Evolutionary conservation across 1,140 invertebrate species (phyloP), one percentile per base, ranked within the genome.

Genomic region (Pemphigus obesinymphae): DNA sequence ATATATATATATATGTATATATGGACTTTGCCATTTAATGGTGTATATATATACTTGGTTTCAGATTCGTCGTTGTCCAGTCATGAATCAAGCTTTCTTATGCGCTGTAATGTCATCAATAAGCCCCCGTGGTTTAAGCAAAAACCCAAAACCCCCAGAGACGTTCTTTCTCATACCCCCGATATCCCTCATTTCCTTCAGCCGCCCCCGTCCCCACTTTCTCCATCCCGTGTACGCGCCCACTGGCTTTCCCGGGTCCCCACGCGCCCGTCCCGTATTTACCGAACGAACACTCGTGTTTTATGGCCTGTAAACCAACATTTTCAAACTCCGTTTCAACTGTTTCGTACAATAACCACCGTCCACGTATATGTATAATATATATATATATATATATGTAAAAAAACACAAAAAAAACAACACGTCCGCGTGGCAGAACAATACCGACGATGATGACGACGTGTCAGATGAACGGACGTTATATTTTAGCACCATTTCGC

Each of bases 41-140:
- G 23, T 45, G 40, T 66, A 66, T n/a, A n/a, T n/a, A 66, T 29
- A 40, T 26, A 26, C 6, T 17, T 6, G 13, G 23, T 45, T 70
- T 70, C 23, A 26, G 13, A 45, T 37, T 26, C 40, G 48, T 15
- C 6, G 20, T 61, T 40, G 75, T 78, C 50, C 31, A 40, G 75
- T 43, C 50, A 78, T 78, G 75, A 78, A 78, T 78, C 75, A 78
- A 78, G 75, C n/a, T 55, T 78, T 78, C 75, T 37, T 78, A 23
- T 55, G 26, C 75, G 3, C 17, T 17, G 34, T 13, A 55, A 78
- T 10, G 50, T 78, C 53, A 58, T 78, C 75, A 58, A 78, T 78
- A 58, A 78, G 31, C 75, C 29, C 17, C 29, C 17, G 31, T 7
- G 50, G 50, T 78, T 78, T 78, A 78, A 78, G 50, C 75, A 78